Base-by-base conservation (phyloP, 2,888 invertebrate species). In the Cosmia trapezina region DNA sequence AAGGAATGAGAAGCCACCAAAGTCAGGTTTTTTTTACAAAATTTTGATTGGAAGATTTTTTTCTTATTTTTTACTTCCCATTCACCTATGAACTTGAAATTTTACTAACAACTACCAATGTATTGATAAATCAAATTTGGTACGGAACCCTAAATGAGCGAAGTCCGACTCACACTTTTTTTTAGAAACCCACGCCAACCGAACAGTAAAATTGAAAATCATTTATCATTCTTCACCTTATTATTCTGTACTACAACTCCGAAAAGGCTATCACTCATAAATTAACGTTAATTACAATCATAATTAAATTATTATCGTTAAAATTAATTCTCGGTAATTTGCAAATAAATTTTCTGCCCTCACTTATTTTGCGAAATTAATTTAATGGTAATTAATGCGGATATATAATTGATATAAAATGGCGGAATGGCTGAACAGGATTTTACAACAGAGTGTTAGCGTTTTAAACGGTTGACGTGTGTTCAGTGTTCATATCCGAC, bases 251-350 rank as follows among this genome's bases (percentile, higher is more conserved):
- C 0, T 37, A 5, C 53, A 62, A 66, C 19, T 22, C 54, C 41
- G 12, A 61, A 59, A 81, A 68, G 33, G 14, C 54, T 56, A 66
- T 73, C 28, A 22, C 28, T 70, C 61, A 65, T 68, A 75, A 76
- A 64, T 61, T 11, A 41, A 28, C 56, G 22, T 67, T 60, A 67
- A 80, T 70, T 68, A 60, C 41, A 47, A 66, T 72, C 43, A 45
- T 64, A 74, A 77, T 80, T 56, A 70, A 77, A 45, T 77, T 56
- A 71, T 63, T 68, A 66, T 66, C 56, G 49, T 71, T 33, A 49
- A 80, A 70, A n/a, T n/a, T 66, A 77, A 80, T 77, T 69, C 60
- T 73, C 45, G 65, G 53, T 72, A 72, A 83, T 68, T 66, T 22
- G 49, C 43, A 57, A 57, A 67, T 69, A 43, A 70, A 70, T 76